Conservation (phyloP, 2,113 vertebrate genomes). For the Scomber japonicus region DNA sequence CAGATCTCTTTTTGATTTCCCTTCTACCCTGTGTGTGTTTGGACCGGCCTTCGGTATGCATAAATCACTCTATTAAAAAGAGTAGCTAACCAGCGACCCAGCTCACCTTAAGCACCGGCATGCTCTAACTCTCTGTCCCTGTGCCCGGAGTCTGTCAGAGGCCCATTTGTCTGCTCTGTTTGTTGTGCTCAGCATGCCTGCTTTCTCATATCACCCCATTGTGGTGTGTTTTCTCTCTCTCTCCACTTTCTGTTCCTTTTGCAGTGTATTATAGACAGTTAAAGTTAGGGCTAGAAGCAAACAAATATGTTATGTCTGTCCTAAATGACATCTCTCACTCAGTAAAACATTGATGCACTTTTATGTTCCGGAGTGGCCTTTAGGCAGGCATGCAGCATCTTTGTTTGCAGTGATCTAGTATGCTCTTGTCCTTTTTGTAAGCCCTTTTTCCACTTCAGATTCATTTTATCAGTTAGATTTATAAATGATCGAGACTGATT, state of each 20-base stretch:
- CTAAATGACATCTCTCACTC: neutral
- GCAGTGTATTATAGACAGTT: conserved; percentile 41
- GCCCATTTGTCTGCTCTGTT: conserved; percentile 71
- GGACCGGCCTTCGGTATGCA: conserved; percentile 41
- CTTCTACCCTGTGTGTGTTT: conserved; percentile 27
- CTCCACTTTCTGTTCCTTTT: conserved; percentile 46
- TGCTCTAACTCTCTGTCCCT: conserved; percentile 61
- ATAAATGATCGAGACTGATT: neutral
- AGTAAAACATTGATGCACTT: conserved; percentile 9
- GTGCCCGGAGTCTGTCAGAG: conserved; percentile 68
- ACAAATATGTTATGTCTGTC: conserved; percentile 62
- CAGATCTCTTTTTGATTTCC: conserved; percentile 30
- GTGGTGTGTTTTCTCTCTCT: conserved; percentile 28
- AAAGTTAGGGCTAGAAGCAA: conserved; percentile 52
- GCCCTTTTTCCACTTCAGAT: neutral
- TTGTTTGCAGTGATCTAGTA: conserved; percentile 51
- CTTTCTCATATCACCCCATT: conserved; percentile 40
- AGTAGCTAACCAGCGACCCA: conserved; percentile 46
- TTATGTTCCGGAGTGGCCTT: conserved; percentile 3
- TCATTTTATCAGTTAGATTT: neutral
- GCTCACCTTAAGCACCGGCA: conserved; percentile 65
- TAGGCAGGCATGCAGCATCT: conserved; percentile 33
- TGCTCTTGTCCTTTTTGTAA: neutral
- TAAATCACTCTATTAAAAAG: conserved; percentile 53
- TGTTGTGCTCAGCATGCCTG: conserved; percentile 66